Conservation (phyloP, 2,797 vertebrate species). For the Danio albolineatus region DNA sequence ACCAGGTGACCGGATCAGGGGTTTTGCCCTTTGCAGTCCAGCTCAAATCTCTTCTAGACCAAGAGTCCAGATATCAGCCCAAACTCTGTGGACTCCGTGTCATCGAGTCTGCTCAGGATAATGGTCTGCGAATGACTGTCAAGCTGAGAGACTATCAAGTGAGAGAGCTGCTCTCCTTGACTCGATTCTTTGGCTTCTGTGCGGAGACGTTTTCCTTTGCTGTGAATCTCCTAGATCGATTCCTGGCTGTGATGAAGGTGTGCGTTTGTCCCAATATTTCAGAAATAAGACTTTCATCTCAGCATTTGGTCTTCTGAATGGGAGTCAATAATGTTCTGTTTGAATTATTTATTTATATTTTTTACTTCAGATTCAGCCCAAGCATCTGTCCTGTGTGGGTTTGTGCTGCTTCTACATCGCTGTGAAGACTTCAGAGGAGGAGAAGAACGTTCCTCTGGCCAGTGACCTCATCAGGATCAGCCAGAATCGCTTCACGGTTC, state of each 20-base stretch:
- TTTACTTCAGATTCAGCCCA: conserved; percentile 90
- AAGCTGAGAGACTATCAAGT: conserved; percentile 91
- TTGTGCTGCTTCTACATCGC: conserved; percentile 95
- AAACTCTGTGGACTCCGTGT: conserved; percentile 88
- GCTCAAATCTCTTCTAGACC: conserved; percentile 85
- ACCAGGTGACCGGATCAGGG: conserved; percentile 74
- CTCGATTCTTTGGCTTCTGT: conserved; percentile 93
- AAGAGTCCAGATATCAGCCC: conserved; percentile 88
- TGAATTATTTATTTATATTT: not conserved
- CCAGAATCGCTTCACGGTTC: conserved; percentile 93
- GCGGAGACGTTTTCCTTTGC: conserved; percentile 92
- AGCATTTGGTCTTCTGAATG: no score
- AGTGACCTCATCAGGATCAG: conserved; percentile 94
- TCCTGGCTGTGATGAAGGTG: conserved; percentile 94
- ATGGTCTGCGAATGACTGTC: conserved; percentile 90
- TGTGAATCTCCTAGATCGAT: conserved; percentile 91
- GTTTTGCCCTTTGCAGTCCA: conserved; percentile 80
- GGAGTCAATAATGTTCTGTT: not conserved
- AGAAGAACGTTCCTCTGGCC: conserved; percentile 91
- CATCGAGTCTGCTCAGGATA: conserved; percentile 89
- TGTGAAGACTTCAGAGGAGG: conserved; percentile 89
- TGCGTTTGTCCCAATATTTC: not conserved
- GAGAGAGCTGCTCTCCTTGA: conserved; percentile 92
- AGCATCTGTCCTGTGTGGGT: conserved; percentile 94
- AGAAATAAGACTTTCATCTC: not conserved